phyloP scores from a whole-genome alignment of 2,113 vertebrate species.

The Pheucticus melanocephalus region DNA sequence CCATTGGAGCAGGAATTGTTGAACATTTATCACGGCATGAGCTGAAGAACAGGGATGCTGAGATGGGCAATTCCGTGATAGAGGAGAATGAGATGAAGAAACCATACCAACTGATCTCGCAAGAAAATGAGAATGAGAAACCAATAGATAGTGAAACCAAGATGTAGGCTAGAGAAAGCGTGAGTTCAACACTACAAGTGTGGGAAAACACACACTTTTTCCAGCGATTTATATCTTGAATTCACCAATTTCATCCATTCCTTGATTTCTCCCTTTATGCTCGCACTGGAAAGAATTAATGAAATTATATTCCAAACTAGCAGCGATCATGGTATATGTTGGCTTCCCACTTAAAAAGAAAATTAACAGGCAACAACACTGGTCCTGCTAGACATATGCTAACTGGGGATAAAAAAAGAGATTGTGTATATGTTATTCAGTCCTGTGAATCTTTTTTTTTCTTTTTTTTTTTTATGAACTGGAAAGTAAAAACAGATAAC shows the following conservation, averaged over 20 bases:
- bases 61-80: constrained; percentile 88
- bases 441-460: constrained; percentile 11
- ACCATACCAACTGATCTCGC: constrained; percentile 85
- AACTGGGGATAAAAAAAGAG: constrained; percentile 7
- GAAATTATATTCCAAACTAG: constrained; percentile 47
- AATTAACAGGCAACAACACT: constrained; percentile 19
- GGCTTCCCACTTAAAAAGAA: constrained; percentile 33
- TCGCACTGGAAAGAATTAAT: constrained; percentile 44
- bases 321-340: constrained; percentile 4
- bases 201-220: not conserved
- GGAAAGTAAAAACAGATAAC: constrained; percentile 27
- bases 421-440: not conserved
- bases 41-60: constrained; percentile 80
- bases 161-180: constrained; percentile 79
- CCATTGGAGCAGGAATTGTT: constrained; percentile 92
- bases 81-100: constrained; percentile 93
- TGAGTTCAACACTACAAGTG: not conserved
- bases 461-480: not conserved
- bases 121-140: constrained; percentile 85
- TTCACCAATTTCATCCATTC: constrained; percentile 15
- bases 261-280: constrained; percentile 8
- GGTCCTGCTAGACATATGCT: constrained; percentile 46
- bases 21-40: constrained; percentile 92
- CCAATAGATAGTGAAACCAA: constrained; percentile 86
- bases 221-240: not conserved